Evolutionary conservation across 2,113 vertebrate genomes (phyloP), one percentile per base, ranked within the genome.

Genomic region (Dendrocopos noguchii): DNA sequence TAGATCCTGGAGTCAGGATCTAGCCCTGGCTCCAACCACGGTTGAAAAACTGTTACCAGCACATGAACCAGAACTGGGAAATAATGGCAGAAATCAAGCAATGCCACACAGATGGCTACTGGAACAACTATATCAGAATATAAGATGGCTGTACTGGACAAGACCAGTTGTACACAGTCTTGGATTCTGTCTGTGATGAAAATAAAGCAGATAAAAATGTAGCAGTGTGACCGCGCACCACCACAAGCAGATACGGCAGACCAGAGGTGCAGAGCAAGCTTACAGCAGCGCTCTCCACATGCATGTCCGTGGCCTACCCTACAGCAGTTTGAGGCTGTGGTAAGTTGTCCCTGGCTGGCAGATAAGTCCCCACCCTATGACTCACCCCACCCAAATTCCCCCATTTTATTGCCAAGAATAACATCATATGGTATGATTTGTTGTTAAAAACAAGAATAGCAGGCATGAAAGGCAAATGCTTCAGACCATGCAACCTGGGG

Each of bases 261-360:
- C 3, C 20, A 59, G 39, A 59, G 81, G 53, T 55, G 27, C 0
- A 61, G 33, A 84, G 7, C 19, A 44, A 36, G 10, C 13, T 9
- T 10, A 10, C 4, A 36, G 36, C 16, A 25, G 12, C 18, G 29
- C 14, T 55, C 42, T 79, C 66, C 72, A 34, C 76, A 39, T 25
- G 24, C 12, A 44, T 0, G 0, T 27, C 71, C 24, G 2, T 36
- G 39, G 28, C 29, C 65, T 36, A 25, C 46, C 22, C 50, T 52
- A 52, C 22, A 46, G 16, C 6, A 61, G 2, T 44, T 72, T 57
- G n/a, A 52, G 53, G 12, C n/a, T 81, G 21, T 1, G 7, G 50
- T 25, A 22, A 52, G 50, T 52, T 52, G 50, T 52, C 50, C 12
- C 50, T 25, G 22, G 22, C 22, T 75, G 16, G 42, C 27, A 57